A percentile compares a stretch with the other conserved stretches of the same genome.
Conservation (phyloP, 1,140 invertebrate species). For the Druon quercuslanigerum region DNA sequence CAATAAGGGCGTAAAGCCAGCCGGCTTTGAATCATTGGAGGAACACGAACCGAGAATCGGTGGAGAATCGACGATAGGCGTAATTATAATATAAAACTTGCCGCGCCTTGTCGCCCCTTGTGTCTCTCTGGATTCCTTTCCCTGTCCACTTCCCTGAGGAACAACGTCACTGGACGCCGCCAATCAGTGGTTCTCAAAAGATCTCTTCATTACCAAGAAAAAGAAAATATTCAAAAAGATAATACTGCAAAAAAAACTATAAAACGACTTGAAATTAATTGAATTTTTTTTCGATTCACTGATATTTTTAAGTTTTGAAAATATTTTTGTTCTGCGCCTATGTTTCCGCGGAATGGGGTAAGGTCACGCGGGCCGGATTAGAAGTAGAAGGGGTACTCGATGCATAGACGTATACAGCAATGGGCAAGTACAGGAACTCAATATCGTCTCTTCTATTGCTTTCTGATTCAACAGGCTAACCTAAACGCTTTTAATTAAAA, state of each 20-base stretch:
- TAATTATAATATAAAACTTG: conserved; percentile 71
- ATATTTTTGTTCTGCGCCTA: too few species aligned
- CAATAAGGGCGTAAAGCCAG: conserved; percentile 13
- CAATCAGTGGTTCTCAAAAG: conserved; percentile 54
- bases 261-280: too few species aligned
- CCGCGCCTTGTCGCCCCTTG: conserved; percentile 58
- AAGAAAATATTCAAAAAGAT: background rate
- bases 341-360: too few species aligned
- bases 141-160: conserved; percentile 56
- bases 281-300: too few species aligned
- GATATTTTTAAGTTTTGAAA: too few species aligned
- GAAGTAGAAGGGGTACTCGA: too few species aligned
- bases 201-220: background rate
- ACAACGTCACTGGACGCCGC: conserved; percentile 55
- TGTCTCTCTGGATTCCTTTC: conserved; percentile 58
- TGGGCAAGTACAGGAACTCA: too few species aligned
- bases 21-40: background rate
- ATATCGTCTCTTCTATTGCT: too few species aligned
- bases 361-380: too few species aligned
- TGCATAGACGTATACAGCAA: too few species aligned
- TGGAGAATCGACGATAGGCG: conserved; percentile 53
- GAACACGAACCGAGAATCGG: conserved; percentile 1
- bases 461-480: too few species aligned
- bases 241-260: conserved; percentile 33
- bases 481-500: too few species aligned